A percentile compares a stretch with the other conserved stretches of the same genome.
Conservation (phyloP, 1,140 invertebrate genomes). For the Drosophila repleta region DNA sequence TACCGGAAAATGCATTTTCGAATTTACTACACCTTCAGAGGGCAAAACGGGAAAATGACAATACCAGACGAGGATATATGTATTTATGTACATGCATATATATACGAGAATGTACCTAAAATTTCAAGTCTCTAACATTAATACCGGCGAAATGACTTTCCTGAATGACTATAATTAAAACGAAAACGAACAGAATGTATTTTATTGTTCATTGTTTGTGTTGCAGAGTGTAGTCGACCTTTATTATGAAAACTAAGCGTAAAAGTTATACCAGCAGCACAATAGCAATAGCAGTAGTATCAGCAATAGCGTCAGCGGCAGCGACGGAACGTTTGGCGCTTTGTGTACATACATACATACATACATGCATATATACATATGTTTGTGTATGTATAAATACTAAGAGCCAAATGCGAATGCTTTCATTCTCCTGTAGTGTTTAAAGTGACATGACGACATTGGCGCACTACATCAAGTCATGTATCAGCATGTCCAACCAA, state of each 20-base stretch:
- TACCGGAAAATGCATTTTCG: too few species aligned
- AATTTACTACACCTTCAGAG: too few species aligned
- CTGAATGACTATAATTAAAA: too few species aligned
- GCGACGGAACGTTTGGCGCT: slow-evolving; percentile 8
- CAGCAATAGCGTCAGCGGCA: background rate
- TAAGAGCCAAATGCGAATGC: slow-evolving; percentile 56
- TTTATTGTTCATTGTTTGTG: background rate
- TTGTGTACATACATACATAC: background rate
- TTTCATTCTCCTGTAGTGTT: slow-evolving; percentile 84
- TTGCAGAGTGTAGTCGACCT: background rate
- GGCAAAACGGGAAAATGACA: too few species aligned
- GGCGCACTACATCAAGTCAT: slow-evolving; percentile 83
- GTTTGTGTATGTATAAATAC: slow-evolving; percentile 81
- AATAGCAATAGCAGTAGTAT: background rate
- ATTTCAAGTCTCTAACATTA: too few species aligned
- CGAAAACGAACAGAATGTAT: too few species aligned
- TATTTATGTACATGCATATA: too few species aligned
- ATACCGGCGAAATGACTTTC: too few species aligned
- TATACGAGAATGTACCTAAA: background rate
- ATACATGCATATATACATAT: too few species aligned
- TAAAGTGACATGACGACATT: slow-evolving; percentile 84
- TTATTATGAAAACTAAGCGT: background rate
- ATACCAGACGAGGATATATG: too few species aligned
- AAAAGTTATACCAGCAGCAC: slow-evolving; percentile 1
- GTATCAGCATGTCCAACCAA: slow-evolving; percentile 84